A percentile compares a stretch with the other conserved stretches of the same genome.
phyloP scores from a whole-genome alignment of 2,113 vertebrate genomes.

The Macrotis lagotis region DNA sequence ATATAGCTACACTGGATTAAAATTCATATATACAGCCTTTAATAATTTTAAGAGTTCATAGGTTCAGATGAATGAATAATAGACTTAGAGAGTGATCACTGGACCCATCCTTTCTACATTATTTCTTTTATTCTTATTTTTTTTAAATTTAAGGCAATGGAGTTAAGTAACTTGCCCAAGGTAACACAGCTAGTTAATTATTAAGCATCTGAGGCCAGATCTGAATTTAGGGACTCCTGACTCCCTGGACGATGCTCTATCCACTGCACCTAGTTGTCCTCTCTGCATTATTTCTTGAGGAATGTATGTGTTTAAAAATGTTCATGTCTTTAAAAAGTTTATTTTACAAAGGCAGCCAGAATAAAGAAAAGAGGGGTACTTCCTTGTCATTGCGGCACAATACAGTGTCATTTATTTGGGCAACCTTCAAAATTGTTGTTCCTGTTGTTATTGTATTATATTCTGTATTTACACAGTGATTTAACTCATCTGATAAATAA shows the following conservation, averaged over 20 bases:
- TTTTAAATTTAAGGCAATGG: no score
- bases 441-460: slow-evolving; percentile 43
- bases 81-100: slow-evolving; percentile 30
- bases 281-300: slow-evolving; percentile 68
- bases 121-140: no score
- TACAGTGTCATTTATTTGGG: slow-evolving; percentile 25
- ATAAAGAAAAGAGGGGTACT: slow-evolving; percentile 67
- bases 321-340: slow-evolving; percentile 61
- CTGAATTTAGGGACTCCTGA: no score
- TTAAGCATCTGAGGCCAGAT: no score
- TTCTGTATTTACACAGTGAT: slow-evolving; percentile 60
- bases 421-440: slow-evolving; percentile 51
- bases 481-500: slow-evolving; percentile 46
- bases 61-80: background rate
- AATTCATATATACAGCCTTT: slow-evolving; percentile 70
- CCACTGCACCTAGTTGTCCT: no score
- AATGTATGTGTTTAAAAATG: slow-evolving; percentile 59
- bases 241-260: no score
- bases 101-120: no score
- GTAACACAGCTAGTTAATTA: no score
- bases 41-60: slow-evolving; percentile 57
- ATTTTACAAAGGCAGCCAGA: slow-evolving; percentile 68
- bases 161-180: no score
- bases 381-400: slow-evolving; percentile 49
- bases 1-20: slow-evolving; percentile 50